Conservation (phyloP, 2,113 vertebrate species). For the Gnathonemus longibarbis region DNA sequence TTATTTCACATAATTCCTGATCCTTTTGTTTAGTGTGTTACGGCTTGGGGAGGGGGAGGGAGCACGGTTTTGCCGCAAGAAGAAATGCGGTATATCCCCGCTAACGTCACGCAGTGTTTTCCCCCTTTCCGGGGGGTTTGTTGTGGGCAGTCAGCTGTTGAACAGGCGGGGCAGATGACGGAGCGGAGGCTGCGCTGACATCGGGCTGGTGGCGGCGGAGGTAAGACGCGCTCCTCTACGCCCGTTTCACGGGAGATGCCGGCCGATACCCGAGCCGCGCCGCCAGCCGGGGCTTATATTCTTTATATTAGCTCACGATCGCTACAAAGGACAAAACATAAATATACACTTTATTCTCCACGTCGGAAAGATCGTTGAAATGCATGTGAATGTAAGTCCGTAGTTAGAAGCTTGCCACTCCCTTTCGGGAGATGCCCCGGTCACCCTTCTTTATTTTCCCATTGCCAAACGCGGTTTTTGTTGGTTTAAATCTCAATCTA, state of each 20-base stretch:
- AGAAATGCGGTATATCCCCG: conserved; percentile 41
- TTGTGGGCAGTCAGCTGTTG: conserved; percentile 42
- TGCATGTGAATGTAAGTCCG: neutral
- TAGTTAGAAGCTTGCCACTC: conserved; percentile 62
- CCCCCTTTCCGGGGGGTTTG: conserved; percentile 26
- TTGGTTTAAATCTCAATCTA: neutral
- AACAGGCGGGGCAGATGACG: conserved; percentile 61
- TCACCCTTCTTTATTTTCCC: conserved; percentile 38
- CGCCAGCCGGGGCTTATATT: neutral
- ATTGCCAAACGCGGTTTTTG: conserved; percentile 23
- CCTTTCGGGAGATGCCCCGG: conserved; percentile 55
- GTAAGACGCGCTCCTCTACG: conserved; percentile 50
- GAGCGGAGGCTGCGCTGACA: conserved; percentile 47
- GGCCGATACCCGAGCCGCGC: neutral
- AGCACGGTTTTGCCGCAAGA: conserved; percentile 35
- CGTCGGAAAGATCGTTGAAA: neutral
- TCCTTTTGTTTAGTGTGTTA: neutral
- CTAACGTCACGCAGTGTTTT: conserved; percentile 34
- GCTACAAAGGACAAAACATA: neutral
- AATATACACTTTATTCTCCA: neutral
- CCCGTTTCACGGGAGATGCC: neutral
- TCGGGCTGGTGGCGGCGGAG: conserved; percentile 45
- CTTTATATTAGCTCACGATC: neutral
- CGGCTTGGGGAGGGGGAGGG: neutral
- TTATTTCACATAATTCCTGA: neutral